Base-by-base conservation (phyloP, 2,888 invertebrate genomes). In the Plusia festucae region DNA sequence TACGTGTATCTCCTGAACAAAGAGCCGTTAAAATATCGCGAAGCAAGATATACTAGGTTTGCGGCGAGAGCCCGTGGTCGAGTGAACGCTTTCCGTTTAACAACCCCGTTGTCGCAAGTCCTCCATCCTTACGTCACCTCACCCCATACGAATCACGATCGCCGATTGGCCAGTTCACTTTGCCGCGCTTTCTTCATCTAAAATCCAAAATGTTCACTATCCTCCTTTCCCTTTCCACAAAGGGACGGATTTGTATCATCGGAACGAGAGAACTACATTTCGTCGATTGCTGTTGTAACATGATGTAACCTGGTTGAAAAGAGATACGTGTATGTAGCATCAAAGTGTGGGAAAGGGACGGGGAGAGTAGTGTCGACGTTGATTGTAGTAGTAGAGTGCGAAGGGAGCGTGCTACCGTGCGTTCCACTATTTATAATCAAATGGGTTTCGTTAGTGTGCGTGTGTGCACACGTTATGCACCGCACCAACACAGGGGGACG, bases 361-460 rank as follows among this genome's bases (percentile, higher is more conserved):
- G 85, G 75, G 73, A 71, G 75, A 85, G 73, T 84, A 82, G 88
- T 89, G 86, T 90, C 88, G 87, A 90, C 87, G 92, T 87, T 92
- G 91, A 91, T 92, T 91, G 91, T 91, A 88, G 92, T 90, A 88
- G 91, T 91, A 80, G 89, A 93, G 92, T 92, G 90, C 92, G 92
- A 94, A 94, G 93, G 93, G 93, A 94, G 91, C 93, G 92, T 93
- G 94, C 94, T 94, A 94, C 95, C 91, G 95, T 94, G 94, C 93
- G 94, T 93, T 94, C 91, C 88, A 93, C 94, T 94, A 93, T 94
- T 94, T 94, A 93, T 94, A 94, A 94, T 94, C 91, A 92, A 94
- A 94, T 92, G 89, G 87, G 82, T 81, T 82, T 83, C 70, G 73
- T 79, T 80, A 82, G 93, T 94, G 93, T 91, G 93, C 88, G 91